Conservation (phyloP, 2,888 invertebrate species). For the Spilarctia lutea region DNA sequence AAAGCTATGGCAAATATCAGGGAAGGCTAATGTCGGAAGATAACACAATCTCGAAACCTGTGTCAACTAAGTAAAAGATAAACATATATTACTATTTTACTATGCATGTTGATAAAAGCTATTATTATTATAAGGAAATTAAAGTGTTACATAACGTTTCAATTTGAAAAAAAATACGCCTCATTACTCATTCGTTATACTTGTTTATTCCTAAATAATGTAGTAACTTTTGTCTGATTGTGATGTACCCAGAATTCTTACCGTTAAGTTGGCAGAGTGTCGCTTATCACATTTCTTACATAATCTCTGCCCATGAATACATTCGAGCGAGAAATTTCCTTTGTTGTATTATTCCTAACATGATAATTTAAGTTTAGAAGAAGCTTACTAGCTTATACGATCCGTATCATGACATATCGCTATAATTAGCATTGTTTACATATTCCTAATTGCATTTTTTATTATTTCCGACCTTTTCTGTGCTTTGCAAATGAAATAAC, state of each 20-base stretch:
- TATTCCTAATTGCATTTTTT: background rate
- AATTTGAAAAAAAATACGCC: background rate
- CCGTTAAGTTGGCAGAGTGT: background rate
- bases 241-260: background rate
- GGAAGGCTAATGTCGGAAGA: too few relatives aligned
- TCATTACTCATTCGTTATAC: background rate
- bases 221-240: background rate
- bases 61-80: too few relatives aligned
- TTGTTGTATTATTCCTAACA: background rate
- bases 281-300: background rate
- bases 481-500: too few relatives aligned
- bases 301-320: background rate
- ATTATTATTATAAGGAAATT: too few relatives aligned
- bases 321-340: background rate
- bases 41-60: too few relatives aligned
- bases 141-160: too few relatives aligned
- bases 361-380: background rate
- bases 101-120: too few relatives aligned
- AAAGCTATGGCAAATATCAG: too few relatives aligned
- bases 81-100: too few relatives aligned
- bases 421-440: background rate
- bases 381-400: background rate
- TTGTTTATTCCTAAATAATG: background rate
- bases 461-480: too few relatives aligned
- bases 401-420: background rate